Percentiles rank a stretch among this genome's conserved stretches.
phyloP scores from a whole-genome alignment of 2,797 vertebrate species.

The Lophius americanus region DNA sequence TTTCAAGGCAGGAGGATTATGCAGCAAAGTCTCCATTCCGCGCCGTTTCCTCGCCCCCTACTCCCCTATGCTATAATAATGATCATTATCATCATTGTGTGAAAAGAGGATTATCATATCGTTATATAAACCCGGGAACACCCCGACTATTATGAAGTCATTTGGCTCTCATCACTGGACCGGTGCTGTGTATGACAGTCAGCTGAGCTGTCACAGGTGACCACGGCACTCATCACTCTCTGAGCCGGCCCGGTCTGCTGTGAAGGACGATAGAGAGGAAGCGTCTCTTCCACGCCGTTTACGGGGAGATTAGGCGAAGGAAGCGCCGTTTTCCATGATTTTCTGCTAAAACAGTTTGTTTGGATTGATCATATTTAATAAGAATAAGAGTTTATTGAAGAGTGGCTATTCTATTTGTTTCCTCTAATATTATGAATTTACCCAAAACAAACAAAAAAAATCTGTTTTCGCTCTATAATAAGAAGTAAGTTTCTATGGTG shows the following conservation, averaged over 20 bases:
- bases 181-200: slow-evolving; percentile 71
- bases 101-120: slow-evolving; percentile 86
- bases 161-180: slow-evolving; percentile 81
- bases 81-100: slow-evolving; percentile 87
- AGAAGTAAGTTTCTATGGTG: not conserved
- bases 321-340: no score
- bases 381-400: no score
- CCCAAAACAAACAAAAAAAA: not conserved
- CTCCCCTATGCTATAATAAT: slow-evolving; percentile 83
- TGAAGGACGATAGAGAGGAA: slow-evolving; percentile 41
- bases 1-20: slow-evolving; percentile 85
- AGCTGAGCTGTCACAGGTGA: slow-evolving; percentile 79
- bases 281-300: slow-evolving; percentile 42
- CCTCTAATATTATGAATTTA: no score
- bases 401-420: no score
- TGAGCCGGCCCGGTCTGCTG: slow-evolving; percentile 49
- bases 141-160: slow-evolving; percentile 83
- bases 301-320: slow-evolving; percentile 30
- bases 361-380: no score
- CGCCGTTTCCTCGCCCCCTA: slow-evolving; percentile 78
- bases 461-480: not conserved
- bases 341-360: no score
- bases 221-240: slow-evolving; percentile 65
- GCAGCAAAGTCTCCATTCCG: slow-evolving; percentile 82
- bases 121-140: slow-evolving; percentile 85